Evolutionary conservation across 2,888 invertebrate species (phyloP), one percentile per base, ranked within the genome.

Genomic region (Aromia moschata): DNA sequence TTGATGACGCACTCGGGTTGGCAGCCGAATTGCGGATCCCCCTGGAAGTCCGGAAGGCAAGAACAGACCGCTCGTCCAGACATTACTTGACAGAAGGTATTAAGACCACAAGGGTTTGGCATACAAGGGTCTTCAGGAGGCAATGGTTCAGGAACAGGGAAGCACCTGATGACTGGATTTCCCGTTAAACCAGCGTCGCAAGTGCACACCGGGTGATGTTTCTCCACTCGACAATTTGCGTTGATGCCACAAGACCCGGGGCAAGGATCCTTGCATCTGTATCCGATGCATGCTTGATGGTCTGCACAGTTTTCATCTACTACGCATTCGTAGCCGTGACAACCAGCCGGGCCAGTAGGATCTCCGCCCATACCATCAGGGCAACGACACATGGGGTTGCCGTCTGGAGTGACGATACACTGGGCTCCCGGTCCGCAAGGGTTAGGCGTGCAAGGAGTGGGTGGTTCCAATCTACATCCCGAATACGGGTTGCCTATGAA

Each of bases 1-100:
- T 93, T 93, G 71, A 91, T 86, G n/a, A 87, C 84, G 78, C 93
- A 92, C 81, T 93, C 92, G 16, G 92, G 90, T 74, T 86, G 85
- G 76, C 89, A 94, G 69, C 91, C 92, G 49, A 84, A 81, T 65
- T 87, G 87, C 1, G 94, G 93, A 82, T 94, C 90, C 7, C 94
- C 94, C 58, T 87, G 80, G 75, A 90, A 93, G 61, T 90, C 89
- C 5, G 88, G 85, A 41, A 89, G 81, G 74, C 94, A 94, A 0
- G 89, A 89, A 77, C 94, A 94, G 16, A 91, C 85, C 11, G 92
- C 90, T 68, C 88, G 83, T 57, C 88, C 86, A 43, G 84, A 85
- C 46, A 89, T 79, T 60, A 91, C 85, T 76, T 89, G 88, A 73
- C 94, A 94, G 60, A 90, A 83, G 0, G 93, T 92, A 77, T 93